Percentiles rank a stretch among this genome's conserved stretches.
phyloP scores from a whole-genome alignment of 2,888 invertebrate genomes.

The Chironomus tentans region DNA sequence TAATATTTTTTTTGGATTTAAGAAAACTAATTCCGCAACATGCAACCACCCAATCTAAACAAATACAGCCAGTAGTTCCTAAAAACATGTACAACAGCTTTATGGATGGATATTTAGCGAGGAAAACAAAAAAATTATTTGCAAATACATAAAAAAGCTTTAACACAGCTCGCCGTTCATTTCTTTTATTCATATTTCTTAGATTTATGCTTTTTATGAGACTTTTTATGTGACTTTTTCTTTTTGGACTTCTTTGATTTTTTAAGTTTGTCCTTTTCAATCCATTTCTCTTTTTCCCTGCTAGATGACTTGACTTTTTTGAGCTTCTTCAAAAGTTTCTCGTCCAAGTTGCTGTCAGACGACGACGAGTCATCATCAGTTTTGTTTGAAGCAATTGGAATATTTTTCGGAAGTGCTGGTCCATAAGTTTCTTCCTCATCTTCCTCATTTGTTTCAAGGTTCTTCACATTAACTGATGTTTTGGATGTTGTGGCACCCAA shows the following conservation, averaged over 20 bases:
- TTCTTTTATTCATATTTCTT: slow-evolving; percentile 28
- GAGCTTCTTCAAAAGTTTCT: slow-evolving; percentile 27
- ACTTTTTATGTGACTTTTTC: slow-evolving; percentile 15
- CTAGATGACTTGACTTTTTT: slow-evolving; percentile 25
- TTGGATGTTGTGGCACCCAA: not conserved
- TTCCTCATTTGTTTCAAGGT: slow-evolving; percentile 30
- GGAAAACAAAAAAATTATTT: not conserved
- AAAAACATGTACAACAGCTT: too few relatives aligned
- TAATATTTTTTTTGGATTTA: too few relatives aligned
- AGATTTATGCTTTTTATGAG: slow-evolving; percentile 30
- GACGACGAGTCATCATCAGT: not conserved
- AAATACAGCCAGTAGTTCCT: too few relatives aligned
- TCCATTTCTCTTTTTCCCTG: slow-evolving; percentile 33
- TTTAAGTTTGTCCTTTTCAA: slow-evolving; percentile 31
- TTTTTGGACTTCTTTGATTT: slow-evolving; percentile 28
- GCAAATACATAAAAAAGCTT: too few relatives aligned
- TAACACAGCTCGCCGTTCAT: too few relatives aligned
- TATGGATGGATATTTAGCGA: not conserved
- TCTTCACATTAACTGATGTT: not conserved
- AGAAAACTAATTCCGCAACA: too few relatives aligned
- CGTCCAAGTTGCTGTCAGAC: slow-evolving; percentile 26
- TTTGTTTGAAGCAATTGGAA: not conserved
- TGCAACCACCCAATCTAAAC: too few relatives aligned
- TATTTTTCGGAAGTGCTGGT: slow-evolving; percentile 9
- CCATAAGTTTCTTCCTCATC: slow-evolving; percentile 28